phyloP scores from a whole-genome alignment of 2,797 vertebrate species.

The Alexandromys oeconomus region DNA sequence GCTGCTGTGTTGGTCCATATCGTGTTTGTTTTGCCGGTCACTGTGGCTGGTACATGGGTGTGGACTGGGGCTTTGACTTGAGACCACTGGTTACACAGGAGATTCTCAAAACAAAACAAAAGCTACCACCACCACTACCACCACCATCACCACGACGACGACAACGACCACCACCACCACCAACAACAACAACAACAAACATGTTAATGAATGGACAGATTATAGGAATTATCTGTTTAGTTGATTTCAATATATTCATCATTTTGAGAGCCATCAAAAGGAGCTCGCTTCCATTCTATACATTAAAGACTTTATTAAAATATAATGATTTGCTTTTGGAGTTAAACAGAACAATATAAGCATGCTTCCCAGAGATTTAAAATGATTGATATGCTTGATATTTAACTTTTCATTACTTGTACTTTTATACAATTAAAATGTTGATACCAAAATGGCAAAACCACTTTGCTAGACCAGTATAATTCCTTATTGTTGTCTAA shows the following conservation, averaged over 20 bases:
- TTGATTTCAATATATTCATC: background rate
- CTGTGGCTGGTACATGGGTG: background rate
- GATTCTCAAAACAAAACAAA: background rate
- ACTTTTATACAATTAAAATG: slow-evolving; percentile 23
- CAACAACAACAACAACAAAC: background rate
- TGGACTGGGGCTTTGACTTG: background rate
- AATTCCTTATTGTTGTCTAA: background rate
- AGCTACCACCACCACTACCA: background rate
- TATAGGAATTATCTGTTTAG: background rate
- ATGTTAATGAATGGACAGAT: background rate
- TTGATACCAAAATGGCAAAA: background rate
- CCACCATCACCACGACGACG: background rate
- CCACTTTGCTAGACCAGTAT: background rate
- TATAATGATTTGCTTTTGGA: slow-evolving; percentile 23
- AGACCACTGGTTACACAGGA: background rate
- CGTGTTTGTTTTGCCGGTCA: background rate
- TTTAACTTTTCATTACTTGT: slow-evolving; percentile 34
- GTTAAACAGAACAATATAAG: slow-evolving; percentile 17
- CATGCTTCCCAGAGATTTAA: background rate
- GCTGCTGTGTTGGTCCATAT: background rate
- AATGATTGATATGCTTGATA: background rate
- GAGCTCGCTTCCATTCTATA: background rate
- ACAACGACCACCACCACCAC: background rate
- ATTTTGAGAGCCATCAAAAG: background rate
- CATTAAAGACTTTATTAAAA: slow-evolving; percentile 46